These are phyloP conservation scores for Acanthurus tractus DNA, from an alignment of 2,797 vertebrate genomes.

Conservation along the genomic window DNA sequence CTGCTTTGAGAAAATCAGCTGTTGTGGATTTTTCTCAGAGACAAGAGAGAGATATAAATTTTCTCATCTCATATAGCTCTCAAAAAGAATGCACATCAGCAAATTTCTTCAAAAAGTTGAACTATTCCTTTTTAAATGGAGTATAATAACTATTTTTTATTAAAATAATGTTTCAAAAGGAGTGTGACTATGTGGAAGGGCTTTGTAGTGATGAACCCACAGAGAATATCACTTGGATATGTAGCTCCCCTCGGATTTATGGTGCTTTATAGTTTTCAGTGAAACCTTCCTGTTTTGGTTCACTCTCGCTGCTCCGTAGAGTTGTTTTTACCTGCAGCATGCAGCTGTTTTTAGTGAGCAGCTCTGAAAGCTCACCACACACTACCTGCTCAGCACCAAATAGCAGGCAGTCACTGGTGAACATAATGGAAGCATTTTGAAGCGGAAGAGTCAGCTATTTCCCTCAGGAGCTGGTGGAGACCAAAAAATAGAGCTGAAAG, in stretches of 20 bases:
- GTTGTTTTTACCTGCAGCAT: not conserved
- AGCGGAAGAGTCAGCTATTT: conserved; percentile 4
- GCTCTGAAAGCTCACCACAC: not conserved
- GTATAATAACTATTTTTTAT: not conserved
- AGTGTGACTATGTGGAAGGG: not conserved
- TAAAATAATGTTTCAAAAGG: not conserved
- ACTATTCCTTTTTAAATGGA: not conserved
- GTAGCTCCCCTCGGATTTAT: not conserved
- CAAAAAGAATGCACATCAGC: not conserved
- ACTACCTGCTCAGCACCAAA: not conserved
- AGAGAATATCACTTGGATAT: not conserved
- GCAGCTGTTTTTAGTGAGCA: not conserved
- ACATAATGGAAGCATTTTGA: not conserved
- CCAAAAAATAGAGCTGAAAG: not conserved
- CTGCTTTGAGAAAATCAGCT: not conserved
- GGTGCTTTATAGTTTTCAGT: not conserved
- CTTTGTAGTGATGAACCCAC: not conserved
- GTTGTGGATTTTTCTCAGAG: not conserved
- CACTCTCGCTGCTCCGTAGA: not conserved
- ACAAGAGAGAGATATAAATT: not conserved
- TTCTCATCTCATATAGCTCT: not conserved
- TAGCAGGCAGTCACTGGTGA: not conserved
- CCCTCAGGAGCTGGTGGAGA: not conserved
- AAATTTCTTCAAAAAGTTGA: not conserved
- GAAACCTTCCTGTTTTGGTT: conserved; percentile 9